Conservation (phyloP, 2,113 vertebrate genomes). For the Lophura nycthemera region DNA sequence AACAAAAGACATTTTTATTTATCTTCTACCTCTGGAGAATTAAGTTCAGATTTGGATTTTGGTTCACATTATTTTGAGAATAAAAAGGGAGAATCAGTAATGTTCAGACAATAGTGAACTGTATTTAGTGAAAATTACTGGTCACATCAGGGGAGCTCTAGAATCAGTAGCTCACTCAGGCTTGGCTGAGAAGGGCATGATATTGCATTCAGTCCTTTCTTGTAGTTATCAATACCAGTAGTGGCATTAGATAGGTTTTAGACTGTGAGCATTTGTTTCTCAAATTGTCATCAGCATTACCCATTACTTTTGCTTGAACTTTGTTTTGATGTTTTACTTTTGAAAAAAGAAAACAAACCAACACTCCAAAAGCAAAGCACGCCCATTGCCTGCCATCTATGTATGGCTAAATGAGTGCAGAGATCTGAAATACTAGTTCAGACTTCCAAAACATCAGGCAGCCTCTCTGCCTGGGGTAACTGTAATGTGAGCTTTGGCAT, state of each 20-base stretch:
- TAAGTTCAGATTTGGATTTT: not conserved
- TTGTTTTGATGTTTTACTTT: not conserved
- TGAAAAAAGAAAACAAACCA: not conserved
- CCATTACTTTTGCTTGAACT: not conserved
- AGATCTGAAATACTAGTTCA: not conserved
- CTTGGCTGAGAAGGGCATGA: not conserved
- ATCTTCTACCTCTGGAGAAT: not conserved
- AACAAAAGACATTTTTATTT: not conserved
- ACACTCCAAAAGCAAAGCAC: not conserved
- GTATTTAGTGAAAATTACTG: not conserved
- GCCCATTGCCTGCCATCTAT: not conserved
- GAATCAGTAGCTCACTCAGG: not conserved
- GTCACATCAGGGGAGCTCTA: not conserved
- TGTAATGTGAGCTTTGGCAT: slow-evolving; percentile 48
- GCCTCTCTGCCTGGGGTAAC: slow-evolving; percentile 4
- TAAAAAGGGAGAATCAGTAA: not conserved
- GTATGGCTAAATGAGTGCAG: not conserved
- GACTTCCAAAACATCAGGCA: not conserved
- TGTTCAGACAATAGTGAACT: not conserved
- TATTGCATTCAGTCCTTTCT: not conserved
- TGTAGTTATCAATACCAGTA: not conserved
- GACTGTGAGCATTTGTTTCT: not conserved
- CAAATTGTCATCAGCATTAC: not conserved
- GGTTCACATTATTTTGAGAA: not conserved
- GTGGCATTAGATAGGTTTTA: not conserved